Base-by-base conservation (phyloP, 2,888 invertebrate species). In the Pollenia angustigena region DNA sequence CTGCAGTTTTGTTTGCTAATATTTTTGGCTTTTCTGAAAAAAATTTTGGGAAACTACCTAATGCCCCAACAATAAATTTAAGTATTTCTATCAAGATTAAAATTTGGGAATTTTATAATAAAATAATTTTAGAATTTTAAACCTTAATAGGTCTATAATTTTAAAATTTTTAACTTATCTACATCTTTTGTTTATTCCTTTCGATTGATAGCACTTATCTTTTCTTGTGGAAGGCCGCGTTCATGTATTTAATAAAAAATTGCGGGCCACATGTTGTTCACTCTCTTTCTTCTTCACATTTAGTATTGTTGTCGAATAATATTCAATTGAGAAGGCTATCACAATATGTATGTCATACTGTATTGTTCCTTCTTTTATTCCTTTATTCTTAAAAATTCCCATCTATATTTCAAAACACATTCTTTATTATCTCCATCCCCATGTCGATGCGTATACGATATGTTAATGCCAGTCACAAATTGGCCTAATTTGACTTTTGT, bases 401-500 rank as follows among this genome's bases (percentile, higher is more conserved):
- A 23, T 52, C 83, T 56, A 23, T 44, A 52, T 62, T 32, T 14
- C 69, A 42, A 50, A n/a, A 11, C 1, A 50, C 14, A 32, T 50
- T 14, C 6, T 10, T 48, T 62, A 12, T 3, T 42, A 64, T 50
- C 44, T 71, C 44, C 32, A 69, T 7, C 18, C 42, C 62, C 12
- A 58, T 32, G 42, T 16, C 32, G 32, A 32, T 32, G 4, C 58
- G 58, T 42, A 71, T 84, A 66, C 69, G 83, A 83, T 84, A 84
- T 84, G 81, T 79, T 87, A 69, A 87, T 84, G 87, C 87, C 87
- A 84, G 74, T 87, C 84, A 89, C 88, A 89, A 89, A 89, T 89
- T 89, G 89, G 89, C 88, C 88, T 89, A 89, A 89, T 89, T 89
- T 89, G 89, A 89, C 89, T 89, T 89, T 89, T 89, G 88, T 88